Evolutionary conservation across 2,113 vertebrate species (phyloP).

Genomic region (Podiceps cristatus): DNA sequence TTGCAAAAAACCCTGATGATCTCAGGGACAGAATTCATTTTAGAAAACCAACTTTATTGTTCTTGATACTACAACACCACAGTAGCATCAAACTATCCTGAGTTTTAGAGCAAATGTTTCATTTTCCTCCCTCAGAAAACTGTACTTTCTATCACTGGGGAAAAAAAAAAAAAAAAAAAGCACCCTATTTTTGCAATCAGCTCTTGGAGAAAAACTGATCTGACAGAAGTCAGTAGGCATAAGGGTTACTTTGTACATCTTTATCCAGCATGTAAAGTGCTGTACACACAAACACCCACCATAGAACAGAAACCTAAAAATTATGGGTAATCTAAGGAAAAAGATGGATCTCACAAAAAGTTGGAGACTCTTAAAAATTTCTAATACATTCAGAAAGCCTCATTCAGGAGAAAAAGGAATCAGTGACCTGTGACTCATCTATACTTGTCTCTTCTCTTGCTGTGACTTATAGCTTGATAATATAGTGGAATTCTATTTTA

Average conservation of each 20-base stretch:
- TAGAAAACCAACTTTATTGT: background rate
- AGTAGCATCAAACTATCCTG: background rate
- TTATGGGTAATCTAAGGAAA: background rate
- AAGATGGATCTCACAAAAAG: background rate
- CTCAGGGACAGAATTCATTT: background rate
- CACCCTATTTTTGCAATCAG: background rate
- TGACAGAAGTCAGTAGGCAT: background rate
- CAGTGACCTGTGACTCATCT: background rate
- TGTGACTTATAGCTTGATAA: background rate
- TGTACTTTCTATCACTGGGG: background rate
- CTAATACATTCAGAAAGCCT: background rate
- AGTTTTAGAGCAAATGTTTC: background rate
- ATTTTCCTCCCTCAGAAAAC: background rate
- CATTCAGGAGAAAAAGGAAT: background rate
- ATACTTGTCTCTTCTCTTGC: background rate
- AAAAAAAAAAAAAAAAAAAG: background rate
- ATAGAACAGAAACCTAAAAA: background rate
- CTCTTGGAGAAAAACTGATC: background rate
- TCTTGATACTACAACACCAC: background rate
- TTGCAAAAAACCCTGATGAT: background rate
- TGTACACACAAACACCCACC: background rate
- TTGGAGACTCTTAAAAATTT: background rate
- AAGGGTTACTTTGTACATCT: background rate
- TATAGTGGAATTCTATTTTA: slow-evolving; percentile 5
- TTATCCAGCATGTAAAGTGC: background rate